Evolutionary conservation across 2,797 vertebrate genomes (phyloP), one percentile per base, ranked within the genome.

Genomic region (Sebastes cheni): DNA sequence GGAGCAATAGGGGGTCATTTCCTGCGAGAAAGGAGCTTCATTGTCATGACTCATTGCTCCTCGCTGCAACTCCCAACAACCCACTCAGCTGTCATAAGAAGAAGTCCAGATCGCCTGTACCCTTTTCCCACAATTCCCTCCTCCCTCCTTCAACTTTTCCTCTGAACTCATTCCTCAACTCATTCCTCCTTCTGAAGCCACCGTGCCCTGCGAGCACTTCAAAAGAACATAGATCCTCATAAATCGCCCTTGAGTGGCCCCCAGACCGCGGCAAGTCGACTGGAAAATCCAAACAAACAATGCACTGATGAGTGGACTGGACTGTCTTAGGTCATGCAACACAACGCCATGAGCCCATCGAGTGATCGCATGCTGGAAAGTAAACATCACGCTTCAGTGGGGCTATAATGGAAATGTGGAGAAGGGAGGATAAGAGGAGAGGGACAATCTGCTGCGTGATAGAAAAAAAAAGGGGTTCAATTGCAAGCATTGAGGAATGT

Each of bases 221-320:
- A 91, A 91, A 92, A 58, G 70, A 82, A 67, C 42, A 46, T 77
- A 75, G 85, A 86, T 75, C 88, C 77, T 82, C 60, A 61, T 87
- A 85, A 92, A 90, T 88, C 14, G 55, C 62, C 75, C 76, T 74
- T 39, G 23, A 75, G 64, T 42, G 69, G 79, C 67, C 82, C 72
- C 73, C 62, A 80, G 77, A 83, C 86, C 72, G 1, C 23, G 12
- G 72, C 79, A 73, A 89, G 85, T 85, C 62, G 71, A 65, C 78
- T 84, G 70, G 82, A 92, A 90, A 91, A 90, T 87, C 77, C 83
- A 92, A 90, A 94, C 90, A 94, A 93, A 94, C 90, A 92, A 69
- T 58, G 58, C 16, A 1, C 58, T 82, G 85, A 88, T 83, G 80
- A 91, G 82, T 30, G 61, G 77, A 67, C 46, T 68, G 55, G 73